Base-by-base conservation (phyloP, 2,113 vertebrate genomes). In the Pachycephala philippinensis region DNA sequence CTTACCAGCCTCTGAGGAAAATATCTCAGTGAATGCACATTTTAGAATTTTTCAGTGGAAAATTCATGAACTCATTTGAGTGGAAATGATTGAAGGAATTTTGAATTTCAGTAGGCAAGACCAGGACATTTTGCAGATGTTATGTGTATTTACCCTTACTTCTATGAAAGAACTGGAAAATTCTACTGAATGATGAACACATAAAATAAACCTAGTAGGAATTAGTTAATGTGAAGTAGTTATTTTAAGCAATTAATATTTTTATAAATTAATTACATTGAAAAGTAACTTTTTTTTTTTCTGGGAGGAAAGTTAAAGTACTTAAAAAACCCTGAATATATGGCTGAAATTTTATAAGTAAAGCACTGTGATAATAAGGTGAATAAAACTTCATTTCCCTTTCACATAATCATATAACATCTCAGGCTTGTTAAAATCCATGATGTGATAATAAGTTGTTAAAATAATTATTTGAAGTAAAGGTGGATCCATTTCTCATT, bases 111-210 rank as follows among this genome's bases (percentile, higher is more conserved):
- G 20, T 33, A 75, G 35, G 42, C 11, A 82, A 81, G 22, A 61
- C 3, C 12, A 74, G 35, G 28, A 56, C 4, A 56, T 45, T 88
- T 76, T 90, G 54, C n/a, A 79, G 20, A 44, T 78, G 40, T 20
- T 49, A 13, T 0, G 0, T 30, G 13, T 30, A 63, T 33, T 75
- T 81, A 61, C 2, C 1, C 3, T 60, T 53, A 40, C 4, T 6
- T 63, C 56, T 80, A 10, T 37, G 23, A 72, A 83, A 90, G 13
- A 68, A 68, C 2, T 54, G 13, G 65, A 83, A 76, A 80, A 35
- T 11, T 59, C 10, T 49, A 24, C 20, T n/a, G 47, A 83, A n/a
- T n/a, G 2, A 52, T 64, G 16, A 68, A 33, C 4, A 66, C 1
- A 52, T 18, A 63, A 45, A 5, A 26, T 16, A 77, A 82, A 74